Conservation (phyloP, 1,140 invertebrate genomes). For the Neodiprion lecontei region DNA sequence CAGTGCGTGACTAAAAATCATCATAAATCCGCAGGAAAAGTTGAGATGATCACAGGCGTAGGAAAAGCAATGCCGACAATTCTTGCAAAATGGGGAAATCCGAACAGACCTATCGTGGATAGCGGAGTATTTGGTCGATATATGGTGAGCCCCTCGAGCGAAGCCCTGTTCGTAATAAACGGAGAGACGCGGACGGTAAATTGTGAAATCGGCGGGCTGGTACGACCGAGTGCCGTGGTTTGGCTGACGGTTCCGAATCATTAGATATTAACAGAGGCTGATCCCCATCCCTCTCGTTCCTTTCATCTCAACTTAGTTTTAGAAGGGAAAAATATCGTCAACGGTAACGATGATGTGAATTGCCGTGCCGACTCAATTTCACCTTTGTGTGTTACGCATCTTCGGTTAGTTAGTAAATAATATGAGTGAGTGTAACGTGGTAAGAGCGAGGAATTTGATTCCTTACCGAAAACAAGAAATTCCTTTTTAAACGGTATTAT, state of each 20-base stretch:
- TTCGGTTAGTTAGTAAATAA: too few species aligned
- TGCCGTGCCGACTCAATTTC: too few species aligned
- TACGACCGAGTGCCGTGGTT: conserved; percentile 71
- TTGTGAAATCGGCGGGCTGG: conserved; percentile 77
- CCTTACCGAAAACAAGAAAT: too few species aligned
- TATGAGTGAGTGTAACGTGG: too few species aligned
- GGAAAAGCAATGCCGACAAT: conserved; percentile 67
- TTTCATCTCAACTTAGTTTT: too few species aligned
- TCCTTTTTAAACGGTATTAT: too few species aligned
- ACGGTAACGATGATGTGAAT: too few species aligned
- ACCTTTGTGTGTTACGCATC: too few species aligned
- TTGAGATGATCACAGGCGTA: conserved; percentile 81
- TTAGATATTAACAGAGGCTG: conserved; percentile 32
- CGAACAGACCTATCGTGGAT: conserved; percentile 73
- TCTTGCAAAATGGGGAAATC: conserved; percentile 71
- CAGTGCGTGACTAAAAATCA: not conserved
- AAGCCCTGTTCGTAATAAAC: conserved; percentile 78
- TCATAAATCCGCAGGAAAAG: conserved; percentile 65
- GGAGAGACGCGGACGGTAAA: conserved; percentile 77
- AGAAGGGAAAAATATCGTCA: too few species aligned
- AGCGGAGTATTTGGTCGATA: conserved; percentile 78
- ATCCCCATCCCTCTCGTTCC: too few species aligned
- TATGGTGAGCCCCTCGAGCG: conserved; percentile 77
- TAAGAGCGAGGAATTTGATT: too few species aligned
- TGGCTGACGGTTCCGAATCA: conserved; percentile 69